These are phyloP conservation scores for Seriola aureovittata DNA, from an alignment of 2,113 vertebrate species.

Conservation along the genomic window DNA sequence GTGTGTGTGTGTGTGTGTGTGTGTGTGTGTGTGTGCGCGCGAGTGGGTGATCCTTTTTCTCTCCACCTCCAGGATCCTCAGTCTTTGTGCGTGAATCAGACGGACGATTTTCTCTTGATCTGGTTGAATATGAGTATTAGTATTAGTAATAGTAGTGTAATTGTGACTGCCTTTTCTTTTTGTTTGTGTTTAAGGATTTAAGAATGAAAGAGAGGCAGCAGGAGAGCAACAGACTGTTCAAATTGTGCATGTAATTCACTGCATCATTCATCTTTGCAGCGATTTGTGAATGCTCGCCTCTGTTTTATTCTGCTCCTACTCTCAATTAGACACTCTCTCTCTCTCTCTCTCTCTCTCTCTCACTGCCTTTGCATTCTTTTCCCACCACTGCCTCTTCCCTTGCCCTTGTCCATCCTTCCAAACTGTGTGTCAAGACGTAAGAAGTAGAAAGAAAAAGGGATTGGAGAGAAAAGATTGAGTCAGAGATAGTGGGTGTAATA, in stretches of 20 bases:
- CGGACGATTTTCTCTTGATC: constrained; percentile 7
- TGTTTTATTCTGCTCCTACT: constrained; percentile 2
- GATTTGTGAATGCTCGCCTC: constrained; percentile 15
- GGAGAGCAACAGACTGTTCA: constrained; percentile 38
- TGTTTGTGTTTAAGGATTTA: constrained; percentile 20
- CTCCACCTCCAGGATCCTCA: constrained; percentile 15
- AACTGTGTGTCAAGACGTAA: constrained; percentile 29
- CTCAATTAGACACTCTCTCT: constrained; percentile 8
- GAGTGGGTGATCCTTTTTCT: constrained; percentile 39
- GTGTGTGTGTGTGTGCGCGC: background rate
- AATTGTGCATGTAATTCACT: constrained; percentile 40
- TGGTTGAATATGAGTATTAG: constrained; percentile 3
- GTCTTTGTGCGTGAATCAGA: constrained; percentile 44
- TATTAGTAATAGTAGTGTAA: constrained; percentile 4
- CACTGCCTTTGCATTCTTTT: constrained; percentile 16
- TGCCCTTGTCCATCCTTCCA: constrained; percentile 44
- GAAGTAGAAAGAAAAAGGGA: constrained; percentile 35
- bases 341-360: background rate
- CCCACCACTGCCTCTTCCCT: background rate
- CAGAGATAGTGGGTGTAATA: constrained; percentile 65
- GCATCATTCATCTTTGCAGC: constrained; percentile 44
- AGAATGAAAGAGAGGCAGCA: constrained; percentile 22
- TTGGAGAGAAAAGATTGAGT: constrained; percentile 54
- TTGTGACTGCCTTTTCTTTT: constrained; percentile 17
- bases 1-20: constrained; percentile 20